Evolutionary conservation across 2,113 vertebrate species (phyloP).

Genomic region (Alligator sinensis): DNA sequence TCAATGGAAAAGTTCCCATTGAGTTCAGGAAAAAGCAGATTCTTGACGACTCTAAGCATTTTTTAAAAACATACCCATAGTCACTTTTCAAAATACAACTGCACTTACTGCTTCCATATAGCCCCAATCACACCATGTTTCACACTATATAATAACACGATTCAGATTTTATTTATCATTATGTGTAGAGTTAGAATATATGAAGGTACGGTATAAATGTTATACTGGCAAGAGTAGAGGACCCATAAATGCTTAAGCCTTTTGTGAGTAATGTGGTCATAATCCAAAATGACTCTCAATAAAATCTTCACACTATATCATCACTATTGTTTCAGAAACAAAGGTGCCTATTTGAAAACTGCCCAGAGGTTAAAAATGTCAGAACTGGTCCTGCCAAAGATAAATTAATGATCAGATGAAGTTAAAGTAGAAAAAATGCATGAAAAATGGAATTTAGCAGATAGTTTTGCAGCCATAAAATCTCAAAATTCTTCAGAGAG

Average conservation of each 20-base stretch:
- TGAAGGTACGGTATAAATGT: background rate
- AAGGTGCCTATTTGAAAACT: slow-evolving; percentile 49
- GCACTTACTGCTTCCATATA: background rate
- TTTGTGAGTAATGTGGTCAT: background rate
- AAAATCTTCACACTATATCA: background rate
- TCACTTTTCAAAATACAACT: rapidly evolving
- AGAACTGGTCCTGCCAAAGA: slow-evolving; percentile 49
- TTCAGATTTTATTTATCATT: background rate
- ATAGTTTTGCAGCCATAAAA: slow-evolving; percentile 63
- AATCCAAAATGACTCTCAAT: rapidly evolving
- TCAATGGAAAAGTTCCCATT: background rate
- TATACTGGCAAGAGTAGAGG: background rate
- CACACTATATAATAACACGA: rapidly evolving
- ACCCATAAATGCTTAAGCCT: background rate
- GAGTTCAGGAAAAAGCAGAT: background rate
- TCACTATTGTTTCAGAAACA: background rate
- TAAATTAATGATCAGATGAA: slow-evolving; percentile 64
- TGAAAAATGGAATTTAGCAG: slow-evolving; percentile 66
- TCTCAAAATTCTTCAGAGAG: slow-evolving; percentile 29
- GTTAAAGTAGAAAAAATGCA: slow-evolving; percentile 53
- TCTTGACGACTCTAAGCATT: background rate
- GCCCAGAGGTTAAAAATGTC: slow-evolving; percentile 48
- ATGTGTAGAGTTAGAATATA: background rate
- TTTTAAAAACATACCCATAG: background rate
- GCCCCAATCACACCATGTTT: background rate